Percentiles rank a stretch among this genome's conserved stretches.
These are phyloP conservation scores for Danio jaintianensis DNA, from an alignment of 2,797 vertebrate species.

Conservation along the genomic window DNA sequence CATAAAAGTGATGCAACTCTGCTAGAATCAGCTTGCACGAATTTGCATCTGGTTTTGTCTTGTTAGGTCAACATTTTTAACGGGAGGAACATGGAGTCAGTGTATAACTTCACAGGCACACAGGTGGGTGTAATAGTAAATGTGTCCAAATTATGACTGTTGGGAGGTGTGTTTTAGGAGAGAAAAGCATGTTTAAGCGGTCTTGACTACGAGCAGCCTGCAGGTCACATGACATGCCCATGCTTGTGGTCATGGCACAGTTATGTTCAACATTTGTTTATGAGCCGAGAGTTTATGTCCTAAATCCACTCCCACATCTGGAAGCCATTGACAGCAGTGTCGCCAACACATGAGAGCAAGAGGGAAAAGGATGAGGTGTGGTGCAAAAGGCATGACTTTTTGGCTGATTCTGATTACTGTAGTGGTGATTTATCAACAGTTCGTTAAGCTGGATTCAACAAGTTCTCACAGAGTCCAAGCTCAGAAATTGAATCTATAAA, in stretches of 20 bases:
- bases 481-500: not conserved
- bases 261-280: constrained; percentile 53
- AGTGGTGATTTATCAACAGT: constrained; percentile 39
- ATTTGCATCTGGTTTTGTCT: constrained; percentile 49
- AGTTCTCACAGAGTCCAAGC: not conserved
- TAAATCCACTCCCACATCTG: constrained; percentile 58
- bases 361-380: constrained; percentile 5
- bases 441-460: not conserved
- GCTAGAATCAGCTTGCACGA: not conserved
- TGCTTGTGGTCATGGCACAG: constrained; percentile 38
- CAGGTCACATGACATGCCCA: constrained; percentile 4
- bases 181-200: not conserved
- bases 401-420: constrained; percentile 10
- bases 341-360: not conserved
- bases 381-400: not conserved
- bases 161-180: constrained; percentile 3
- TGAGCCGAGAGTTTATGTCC: constrained; percentile 56
- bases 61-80: constrained; percentile 93
- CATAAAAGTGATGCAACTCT: constrained; percentile 7
- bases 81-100: constrained; percentile 88
- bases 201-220: not conserved
- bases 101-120: constrained; percentile 92
- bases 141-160: not conserved
- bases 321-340: constrained; percentile 51
- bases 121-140: constrained; percentile 80